These are phyloP conservation scores for Clunio marinus DNA, from an alignment of 2,888 invertebrate genomes.

Conservation along the genomic window DNA sequence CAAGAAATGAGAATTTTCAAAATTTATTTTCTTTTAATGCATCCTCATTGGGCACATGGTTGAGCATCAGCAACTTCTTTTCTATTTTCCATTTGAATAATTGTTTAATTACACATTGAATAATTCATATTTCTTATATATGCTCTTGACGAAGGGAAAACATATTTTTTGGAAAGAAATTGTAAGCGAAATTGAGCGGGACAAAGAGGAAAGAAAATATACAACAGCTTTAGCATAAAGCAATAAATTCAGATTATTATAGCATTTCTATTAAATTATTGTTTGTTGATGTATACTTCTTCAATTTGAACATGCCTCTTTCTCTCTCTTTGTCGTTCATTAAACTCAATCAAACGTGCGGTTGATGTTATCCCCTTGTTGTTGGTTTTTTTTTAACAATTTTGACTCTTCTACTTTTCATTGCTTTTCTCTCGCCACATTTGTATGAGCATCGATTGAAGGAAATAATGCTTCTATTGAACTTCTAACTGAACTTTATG, in stretches of 20 bases:
- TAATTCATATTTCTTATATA: slow-evolving; percentile 30
- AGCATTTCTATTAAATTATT: slow-evolving; percentile 7
- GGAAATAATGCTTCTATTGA: too few species aligned
- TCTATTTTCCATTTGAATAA: slow-evolving; percentile 38
- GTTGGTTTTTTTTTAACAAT: slow-evolving; percentile 10
- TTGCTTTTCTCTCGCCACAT: neutral
- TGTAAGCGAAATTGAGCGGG: neutral
- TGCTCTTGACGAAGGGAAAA: neutral
- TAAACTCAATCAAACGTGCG: slow-evolving; percentile 18
- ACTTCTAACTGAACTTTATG: too few species aligned
- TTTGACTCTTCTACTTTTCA: slow-evolving; percentile 5
- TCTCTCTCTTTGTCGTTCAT: neutral
- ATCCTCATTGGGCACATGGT: too few species aligned
- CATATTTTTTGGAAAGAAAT: too few species aligned
- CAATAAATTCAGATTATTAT: slow-evolving; percentile 16
- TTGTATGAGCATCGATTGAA: neutral
- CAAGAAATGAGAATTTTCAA: too few species aligned
- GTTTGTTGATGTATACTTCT: slow-evolving; percentile 18
- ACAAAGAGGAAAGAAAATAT: neutral
- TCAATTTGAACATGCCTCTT: neutral
- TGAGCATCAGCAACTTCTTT: neutral
- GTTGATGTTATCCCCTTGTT: slow-evolving; percentile 8
- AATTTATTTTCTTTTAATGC: too few species aligned
- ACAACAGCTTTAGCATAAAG: neutral
- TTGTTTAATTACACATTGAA: slow-evolving; percentile 37